phyloP scores from a whole-genome alignment of 2,113 vertebrate species.

The Chionomys nivalis region DNA sequence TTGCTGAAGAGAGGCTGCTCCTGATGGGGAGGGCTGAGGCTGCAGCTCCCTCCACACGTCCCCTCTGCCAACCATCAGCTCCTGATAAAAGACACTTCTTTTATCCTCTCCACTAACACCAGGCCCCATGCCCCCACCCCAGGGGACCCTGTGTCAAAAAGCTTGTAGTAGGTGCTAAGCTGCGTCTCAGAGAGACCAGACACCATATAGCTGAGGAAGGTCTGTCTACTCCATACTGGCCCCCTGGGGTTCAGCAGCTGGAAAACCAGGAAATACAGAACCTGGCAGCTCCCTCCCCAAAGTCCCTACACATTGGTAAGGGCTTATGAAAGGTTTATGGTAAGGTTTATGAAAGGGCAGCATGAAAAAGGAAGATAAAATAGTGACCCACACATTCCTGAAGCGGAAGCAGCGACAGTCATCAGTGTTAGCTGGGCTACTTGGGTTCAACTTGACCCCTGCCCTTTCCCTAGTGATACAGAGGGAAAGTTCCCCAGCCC shows the following conservation, averaged over 20 bases:
- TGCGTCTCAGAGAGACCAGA: background rate
- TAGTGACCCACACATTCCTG: background rate
- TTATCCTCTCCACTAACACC: background rate
- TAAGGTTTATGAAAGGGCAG: background rate
- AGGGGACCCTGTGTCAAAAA: background rate
- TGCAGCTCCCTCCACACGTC: background rate
- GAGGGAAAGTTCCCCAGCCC: slow-evolving; percentile 63
- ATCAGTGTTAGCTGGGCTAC: background rate
- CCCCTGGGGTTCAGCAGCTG: background rate
- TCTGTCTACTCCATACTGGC: background rate
- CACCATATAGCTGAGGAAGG: background rate
- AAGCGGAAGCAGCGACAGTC: background rate
- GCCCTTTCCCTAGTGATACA: slow-evolving; percentile 83
- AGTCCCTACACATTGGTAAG: background rate
- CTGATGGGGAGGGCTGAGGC: background rate
- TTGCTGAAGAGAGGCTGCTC: background rate
- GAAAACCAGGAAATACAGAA: background rate
- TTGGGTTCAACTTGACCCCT: slow-evolving; percentile 84
- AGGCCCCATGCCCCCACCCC: background rate
- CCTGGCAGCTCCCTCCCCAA: background rate
- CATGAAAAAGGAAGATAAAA: background rate
- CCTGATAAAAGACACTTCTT: background rate
- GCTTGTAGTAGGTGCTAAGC: background rate
- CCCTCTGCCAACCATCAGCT: background rate
- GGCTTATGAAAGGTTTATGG: background rate